Conservation (phyloP, 2,888 invertebrate species). For the Sminthurinus aureus region DNA sequence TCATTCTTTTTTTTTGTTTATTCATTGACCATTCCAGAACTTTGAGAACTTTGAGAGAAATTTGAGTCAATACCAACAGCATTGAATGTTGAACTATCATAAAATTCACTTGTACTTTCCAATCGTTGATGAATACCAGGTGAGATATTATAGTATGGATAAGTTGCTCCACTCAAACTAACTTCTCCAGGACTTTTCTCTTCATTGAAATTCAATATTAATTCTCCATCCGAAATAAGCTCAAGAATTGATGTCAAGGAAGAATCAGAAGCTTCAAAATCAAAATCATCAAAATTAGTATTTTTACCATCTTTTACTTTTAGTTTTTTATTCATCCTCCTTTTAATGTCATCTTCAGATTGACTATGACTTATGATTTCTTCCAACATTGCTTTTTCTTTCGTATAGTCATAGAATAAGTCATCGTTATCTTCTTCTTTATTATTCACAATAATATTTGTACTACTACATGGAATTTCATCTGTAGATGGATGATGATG, state of each 20-base stretch:
- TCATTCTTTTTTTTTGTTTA: too few species aligned
- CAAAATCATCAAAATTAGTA: neutral
- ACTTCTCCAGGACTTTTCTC: conserved; percentile 36
- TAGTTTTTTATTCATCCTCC: too few species aligned
- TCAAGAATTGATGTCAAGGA: conserved; percentile 27
- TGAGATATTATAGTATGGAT: conserved; percentile 2
- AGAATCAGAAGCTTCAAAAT: conserved; percentile 23
- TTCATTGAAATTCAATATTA: conserved; percentile 1
- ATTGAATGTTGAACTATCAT: neutral
- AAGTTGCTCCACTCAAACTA: neutral
- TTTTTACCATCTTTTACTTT: neutral
- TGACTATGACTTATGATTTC: neutral
- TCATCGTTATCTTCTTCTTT: neutral
- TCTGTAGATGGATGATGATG: too few species aligned
- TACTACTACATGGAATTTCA: neutral
- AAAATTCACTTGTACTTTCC: neutral
- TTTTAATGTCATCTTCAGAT: neutral
- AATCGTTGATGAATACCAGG: neutral
- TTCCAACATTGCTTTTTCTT: neutral
- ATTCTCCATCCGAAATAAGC: conserved; percentile 35
- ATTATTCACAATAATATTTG: neutral
- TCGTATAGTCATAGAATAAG: neutral
- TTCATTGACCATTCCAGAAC: neutral
- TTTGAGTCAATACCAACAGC: neutral
- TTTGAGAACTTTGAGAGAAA: neutral